These are phyloP conservation scores for Antedon mediterranea DNA, from an alignment of 53 echinoderm and acorn worm species.

Conservation along the genomic window DNA sequence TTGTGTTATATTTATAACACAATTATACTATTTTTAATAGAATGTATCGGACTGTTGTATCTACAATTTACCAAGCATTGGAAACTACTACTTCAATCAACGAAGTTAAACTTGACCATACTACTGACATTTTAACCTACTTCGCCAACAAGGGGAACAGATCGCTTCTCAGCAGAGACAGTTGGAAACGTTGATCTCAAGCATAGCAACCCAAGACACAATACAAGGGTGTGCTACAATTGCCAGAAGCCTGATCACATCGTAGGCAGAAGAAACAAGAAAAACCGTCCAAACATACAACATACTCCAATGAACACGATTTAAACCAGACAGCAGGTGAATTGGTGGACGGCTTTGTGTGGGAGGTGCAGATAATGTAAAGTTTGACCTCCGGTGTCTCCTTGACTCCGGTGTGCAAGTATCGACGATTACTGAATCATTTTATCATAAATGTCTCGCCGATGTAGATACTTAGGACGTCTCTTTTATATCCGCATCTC, in stretches of 20 bases:
- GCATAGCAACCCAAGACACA: neutral
- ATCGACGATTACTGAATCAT: constrained; percentile 48
- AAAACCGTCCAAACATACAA: neutral
- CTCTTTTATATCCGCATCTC: constrained; percentile 19
- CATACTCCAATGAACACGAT: neutral
- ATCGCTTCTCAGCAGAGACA: constrained; percentile 35
- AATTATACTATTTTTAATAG: no score
- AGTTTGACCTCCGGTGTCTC: constrained; percentile 28
- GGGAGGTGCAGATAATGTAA: neutral
- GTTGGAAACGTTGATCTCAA: constrained; percentile 10
- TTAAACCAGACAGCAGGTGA: constrained; percentile 26
- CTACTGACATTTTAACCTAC: neutral
- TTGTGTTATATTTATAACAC: no score
- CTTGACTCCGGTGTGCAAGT: constrained; percentile 57
- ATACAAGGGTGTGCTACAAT: constrained; percentile 25
- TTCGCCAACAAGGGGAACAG: constrained; percentile 18
- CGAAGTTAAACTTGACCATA: neutral
- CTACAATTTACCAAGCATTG: no score
- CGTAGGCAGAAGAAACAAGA: neutral
- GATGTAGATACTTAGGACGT: constrained; percentile 28
- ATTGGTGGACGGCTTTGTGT: constrained; percentile 4
- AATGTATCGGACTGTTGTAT: no score
- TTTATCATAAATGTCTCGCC: constrained; percentile 35
- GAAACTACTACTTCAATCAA: constrained; percentile 2
- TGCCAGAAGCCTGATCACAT: constrained; percentile 36